These are phyloP conservation scores for Caligus rogercresseyi DNA, from an alignment of 1,140 invertebrate species.

Conservation along the genomic window DNA sequence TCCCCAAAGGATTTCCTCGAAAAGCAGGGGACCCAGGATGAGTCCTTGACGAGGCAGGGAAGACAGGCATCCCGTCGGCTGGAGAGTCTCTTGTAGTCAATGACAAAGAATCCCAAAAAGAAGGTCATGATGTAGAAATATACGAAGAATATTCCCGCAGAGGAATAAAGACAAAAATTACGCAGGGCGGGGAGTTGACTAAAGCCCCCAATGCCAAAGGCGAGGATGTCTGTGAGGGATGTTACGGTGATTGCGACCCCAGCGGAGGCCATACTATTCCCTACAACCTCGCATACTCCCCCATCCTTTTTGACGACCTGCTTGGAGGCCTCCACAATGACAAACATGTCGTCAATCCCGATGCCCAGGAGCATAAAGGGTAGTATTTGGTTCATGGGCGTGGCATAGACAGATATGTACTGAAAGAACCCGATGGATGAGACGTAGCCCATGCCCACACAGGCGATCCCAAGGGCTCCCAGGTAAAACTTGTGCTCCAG, in stretches of 20 bases:
- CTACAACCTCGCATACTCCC: constrained; percentile 24
- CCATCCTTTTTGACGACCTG: constrained; percentile 4
- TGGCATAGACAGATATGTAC: constrained; percentile 35
- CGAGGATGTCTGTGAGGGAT: constrained; percentile 44
- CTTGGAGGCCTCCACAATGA: constrained; percentile 33
- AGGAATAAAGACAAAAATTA: constrained; percentile 36
- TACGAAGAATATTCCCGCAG: constrained; percentile 34
- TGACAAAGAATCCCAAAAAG: constrained; percentile 36
- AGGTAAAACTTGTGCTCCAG: constrained; percentile 38
- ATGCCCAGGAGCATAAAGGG: constrained; percentile 39
- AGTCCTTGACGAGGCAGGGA: not conserved
- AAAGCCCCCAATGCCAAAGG: constrained; percentile 45
- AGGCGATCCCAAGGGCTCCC: constrained; percentile 34
- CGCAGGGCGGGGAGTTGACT: constrained; percentile 34
- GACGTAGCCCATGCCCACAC: constrained; percentile 35
- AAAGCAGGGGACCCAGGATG: not conserved
- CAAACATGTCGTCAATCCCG: constrained; percentile 37
- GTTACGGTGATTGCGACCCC: constrained; percentile 48
- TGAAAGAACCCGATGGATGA: constrained; percentile 38
- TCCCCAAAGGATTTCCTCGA: not conserved
- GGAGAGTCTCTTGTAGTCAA: constrained; percentile 34
- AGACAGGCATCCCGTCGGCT: constrained; percentile 32
- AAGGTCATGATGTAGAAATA: constrained; percentile 38
- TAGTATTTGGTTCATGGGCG: constrained; percentile 38
- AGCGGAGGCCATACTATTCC: constrained; percentile 34